Conservation (phyloP, 2,797 vertebrate species). For the Tapirus indicus region DNA sequence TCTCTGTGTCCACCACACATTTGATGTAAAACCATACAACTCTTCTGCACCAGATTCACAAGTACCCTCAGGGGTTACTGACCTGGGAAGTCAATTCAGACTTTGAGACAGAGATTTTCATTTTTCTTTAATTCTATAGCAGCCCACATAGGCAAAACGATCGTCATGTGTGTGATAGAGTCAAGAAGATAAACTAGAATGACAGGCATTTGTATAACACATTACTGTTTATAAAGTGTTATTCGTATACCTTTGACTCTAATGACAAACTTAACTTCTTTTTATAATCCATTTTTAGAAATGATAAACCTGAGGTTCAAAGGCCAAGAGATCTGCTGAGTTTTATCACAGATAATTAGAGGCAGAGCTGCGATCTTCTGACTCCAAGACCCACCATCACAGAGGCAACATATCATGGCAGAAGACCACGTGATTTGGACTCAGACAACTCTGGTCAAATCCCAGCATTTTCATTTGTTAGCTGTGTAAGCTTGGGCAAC, state of each 20-base stretch:
- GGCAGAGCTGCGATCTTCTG: not conserved
- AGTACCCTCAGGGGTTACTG: not conserved
- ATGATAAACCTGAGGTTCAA: slow-evolving; percentile 17
- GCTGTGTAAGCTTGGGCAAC: not conserved
- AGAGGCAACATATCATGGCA: not conserved
- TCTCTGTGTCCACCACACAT: not conserved
- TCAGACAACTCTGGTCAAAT: not conserved
- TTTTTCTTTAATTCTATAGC: not conserved
- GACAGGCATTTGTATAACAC: not conserved
- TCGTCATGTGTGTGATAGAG: not conserved
- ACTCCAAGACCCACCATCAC: not conserved
- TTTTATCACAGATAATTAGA: not conserved
- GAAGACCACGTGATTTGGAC: not conserved
- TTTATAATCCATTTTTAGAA: slow-evolving; percentile 40
- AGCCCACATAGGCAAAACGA: not conserved
- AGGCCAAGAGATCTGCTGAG: not conserved
- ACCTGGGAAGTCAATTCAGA: not conserved
- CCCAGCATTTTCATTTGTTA: not conserved
- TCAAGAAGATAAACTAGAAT: slow-evolving; percentile 22
- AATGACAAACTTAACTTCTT: slow-evolving; percentile 42
- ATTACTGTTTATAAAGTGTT: not conserved
- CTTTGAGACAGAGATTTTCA: not conserved
- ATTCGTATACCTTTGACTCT: slow-evolving; percentile 18
- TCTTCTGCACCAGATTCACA: not conserved
- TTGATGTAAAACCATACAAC: not conserved